Evolutionary conservation across 1,140 invertebrate species (phyloP).

Genomic region (Gryon sp.): DNA sequence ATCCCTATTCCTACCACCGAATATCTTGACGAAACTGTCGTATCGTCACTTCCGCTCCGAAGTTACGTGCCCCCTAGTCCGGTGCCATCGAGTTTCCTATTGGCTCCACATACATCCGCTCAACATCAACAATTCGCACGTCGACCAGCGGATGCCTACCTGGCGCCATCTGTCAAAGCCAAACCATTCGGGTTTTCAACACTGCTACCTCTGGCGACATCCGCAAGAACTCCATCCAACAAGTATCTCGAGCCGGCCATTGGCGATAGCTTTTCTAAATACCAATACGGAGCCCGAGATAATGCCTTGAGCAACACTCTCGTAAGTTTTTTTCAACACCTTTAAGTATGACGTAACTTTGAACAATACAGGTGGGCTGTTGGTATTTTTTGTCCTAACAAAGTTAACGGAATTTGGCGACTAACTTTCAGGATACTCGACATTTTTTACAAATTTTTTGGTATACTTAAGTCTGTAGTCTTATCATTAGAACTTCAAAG

Average conservation of each 20-base stretch:
- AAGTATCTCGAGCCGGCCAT: slow-evolving; percentile 34
- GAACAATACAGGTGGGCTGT: background rate
- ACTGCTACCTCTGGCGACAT: background rate
- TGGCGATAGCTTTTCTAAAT: slow-evolving; percentile 25
- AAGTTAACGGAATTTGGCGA: slow-evolving; percentile 9
- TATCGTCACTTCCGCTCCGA: slow-evolving; percentile 24
- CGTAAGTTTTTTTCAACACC: slow-evolving; percentile 7
- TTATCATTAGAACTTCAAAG: too few species aligned
- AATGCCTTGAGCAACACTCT: slow-evolving; percentile 23
- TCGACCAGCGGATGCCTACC: background rate
- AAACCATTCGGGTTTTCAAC: slow-evolving; percentile 1
- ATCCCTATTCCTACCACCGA: slow-evolving; percentile 23
- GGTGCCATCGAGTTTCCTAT: background rate
- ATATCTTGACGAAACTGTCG: slow-evolving; percentile 29
- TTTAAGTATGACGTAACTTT: too few species aligned
- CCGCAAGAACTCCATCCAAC: slow-evolving; percentile 21
- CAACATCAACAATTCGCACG: slow-evolving; percentile 2
- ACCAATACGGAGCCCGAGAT: slow-evolving; percentile 34
- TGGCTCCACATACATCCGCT: slow-evolving; percentile 19
- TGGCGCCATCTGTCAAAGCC: slow-evolving; percentile 14
- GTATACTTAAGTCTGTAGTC: too few species aligned
- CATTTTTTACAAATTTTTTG: too few species aligned
- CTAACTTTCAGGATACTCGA: too few species aligned
- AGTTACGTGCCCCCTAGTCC: slow-evolving; percentile 22
- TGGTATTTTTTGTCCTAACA: slow-evolving; percentile 12